These are phyloP conservation scores for Acrobasis repandana DNA, from an alignment of 2,888 invertebrate genomes.

Conservation along the genomic window DNA sequence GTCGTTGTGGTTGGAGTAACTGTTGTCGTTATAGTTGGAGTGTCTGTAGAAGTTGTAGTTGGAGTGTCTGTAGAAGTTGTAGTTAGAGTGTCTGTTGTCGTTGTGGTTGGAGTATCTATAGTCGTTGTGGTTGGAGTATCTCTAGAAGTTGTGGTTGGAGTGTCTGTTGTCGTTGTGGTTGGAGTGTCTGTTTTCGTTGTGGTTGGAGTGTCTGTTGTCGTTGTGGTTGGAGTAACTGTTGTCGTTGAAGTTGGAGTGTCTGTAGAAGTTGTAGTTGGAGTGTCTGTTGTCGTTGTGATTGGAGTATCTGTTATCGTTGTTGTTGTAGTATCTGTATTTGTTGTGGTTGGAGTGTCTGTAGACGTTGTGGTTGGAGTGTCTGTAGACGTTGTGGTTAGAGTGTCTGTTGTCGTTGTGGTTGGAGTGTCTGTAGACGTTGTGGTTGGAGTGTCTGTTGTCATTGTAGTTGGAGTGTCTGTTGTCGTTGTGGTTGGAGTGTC, in stretches of 20 bases:
- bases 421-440: no score
- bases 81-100: no score
- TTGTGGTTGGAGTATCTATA: constrained; percentile 4
- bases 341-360: constrained; percentile 13
- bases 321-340: constrained; percentile 3
- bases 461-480: neutral
- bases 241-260: no score
- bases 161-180: neutral
- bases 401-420: neutral
- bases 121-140: neutral
- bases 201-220: constrained; percentile 14
- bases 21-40: no score
- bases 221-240: no score
- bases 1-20: no score
- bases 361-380: no score
- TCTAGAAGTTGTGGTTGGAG: neutral
- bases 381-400: neutral
- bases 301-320: constrained; percentile 23
- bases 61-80: no score
- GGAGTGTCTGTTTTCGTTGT: constrained; percentile 4
- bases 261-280: no score
- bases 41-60: no score
- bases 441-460: neutral
- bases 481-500: neutral
- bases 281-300: constrained; percentile 9